Percentiles rank a stretch among this genome's conserved stretches.
Evolutionary conservation across 2,888 invertebrate species (phyloP).

Genomic region (Itoplectis maculator): DNA sequence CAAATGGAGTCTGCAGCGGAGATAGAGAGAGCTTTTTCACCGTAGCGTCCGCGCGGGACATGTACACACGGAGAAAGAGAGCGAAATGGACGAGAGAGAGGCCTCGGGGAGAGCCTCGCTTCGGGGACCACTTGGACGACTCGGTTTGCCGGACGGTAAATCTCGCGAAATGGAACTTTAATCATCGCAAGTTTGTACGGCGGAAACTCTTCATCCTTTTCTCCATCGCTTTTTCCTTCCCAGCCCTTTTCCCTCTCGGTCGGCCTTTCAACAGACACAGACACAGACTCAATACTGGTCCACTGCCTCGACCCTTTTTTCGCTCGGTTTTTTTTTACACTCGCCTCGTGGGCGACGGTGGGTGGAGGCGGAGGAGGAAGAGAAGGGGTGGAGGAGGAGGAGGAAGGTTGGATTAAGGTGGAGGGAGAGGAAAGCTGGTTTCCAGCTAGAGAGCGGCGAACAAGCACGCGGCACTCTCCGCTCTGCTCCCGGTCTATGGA

Average conservation of each 20-base stretch:
- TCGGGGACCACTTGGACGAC: constrained; percentile 64
- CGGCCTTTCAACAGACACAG: constrained; percentile 23
- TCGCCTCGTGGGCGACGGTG: constrained; percentile 24
- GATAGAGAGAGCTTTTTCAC: constrained; percentile 68
- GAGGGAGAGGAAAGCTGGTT: constrained; percentile 73
- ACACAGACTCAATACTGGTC: constrained; percentile 23
- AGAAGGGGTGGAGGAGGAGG: constrained; percentile 59
- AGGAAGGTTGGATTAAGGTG: constrained; percentile 75
- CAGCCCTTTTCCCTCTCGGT: constrained; percentile 22
- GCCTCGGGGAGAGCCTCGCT: constrained; percentile 2
- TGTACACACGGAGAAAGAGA: constrained; percentile 19
- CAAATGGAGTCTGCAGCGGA: constrained; percentile 63
- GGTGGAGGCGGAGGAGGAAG: constrained; percentile 36
- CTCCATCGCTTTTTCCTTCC: constrained; percentile 7
- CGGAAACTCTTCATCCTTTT: constrained; percentile 39
- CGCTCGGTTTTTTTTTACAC: constrained; percentile 41
- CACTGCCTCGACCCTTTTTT: constrained; percentile 41
- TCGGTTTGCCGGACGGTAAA: constrained; percentile 40
- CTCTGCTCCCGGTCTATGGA: constrained; percentile 80
- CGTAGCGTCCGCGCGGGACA: constrained; percentile 19
- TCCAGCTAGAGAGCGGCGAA: constrained; percentile 68
- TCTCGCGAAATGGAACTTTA: constrained; percentile 64
- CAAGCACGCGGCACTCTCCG: constrained; percentile 69
- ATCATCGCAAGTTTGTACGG: constrained; percentile 64
- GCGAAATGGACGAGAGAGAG: constrained; percentile 38